These are phyloP conservation scores for Pararge aegeria DNA, from an alignment of 1,140 invertebrate genomes.

Conservation along the genomic window DNA sequence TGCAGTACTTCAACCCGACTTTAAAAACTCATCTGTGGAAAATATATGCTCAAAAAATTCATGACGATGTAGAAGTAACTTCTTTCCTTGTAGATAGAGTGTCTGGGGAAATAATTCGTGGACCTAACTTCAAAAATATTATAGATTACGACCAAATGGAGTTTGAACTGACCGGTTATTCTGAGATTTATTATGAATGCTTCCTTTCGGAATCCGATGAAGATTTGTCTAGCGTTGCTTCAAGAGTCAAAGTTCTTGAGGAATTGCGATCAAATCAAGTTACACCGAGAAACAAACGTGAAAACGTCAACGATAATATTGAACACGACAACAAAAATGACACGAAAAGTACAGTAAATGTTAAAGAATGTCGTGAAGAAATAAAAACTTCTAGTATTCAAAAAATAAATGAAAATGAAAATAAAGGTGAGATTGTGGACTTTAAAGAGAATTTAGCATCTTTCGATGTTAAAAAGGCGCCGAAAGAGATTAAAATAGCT, in stretches of 20 bases:
- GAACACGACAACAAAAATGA: constrained; percentile 12
- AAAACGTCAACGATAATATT: constrained; percentile 12
- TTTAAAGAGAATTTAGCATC: background rate
- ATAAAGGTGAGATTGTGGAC: no score
- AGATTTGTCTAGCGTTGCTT: constrained; percentile 57
- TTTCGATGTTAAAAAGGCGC: background rate
- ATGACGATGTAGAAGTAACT: constrained; percentile 45
- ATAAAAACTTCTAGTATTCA: background rate
- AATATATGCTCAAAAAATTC: constrained; percentile 52
- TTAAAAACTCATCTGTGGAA: constrained; percentile 55
- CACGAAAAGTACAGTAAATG: background rate
- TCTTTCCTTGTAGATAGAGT: constrained; percentile 58
- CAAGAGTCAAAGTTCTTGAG: constrained; percentile 60
- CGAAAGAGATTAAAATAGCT: background rate
- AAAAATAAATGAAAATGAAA: background rate
- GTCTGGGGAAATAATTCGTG: constrained; percentile 61
- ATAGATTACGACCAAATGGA: constrained; percentile 65
- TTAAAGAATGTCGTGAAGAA: background rate
- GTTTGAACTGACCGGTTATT: constrained; percentile 56
- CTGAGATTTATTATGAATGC: constrained; percentile 62
- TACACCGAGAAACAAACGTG: constrained; percentile 40
- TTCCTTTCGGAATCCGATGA: constrained; percentile 52
- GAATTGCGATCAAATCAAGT: constrained; percentile 48
- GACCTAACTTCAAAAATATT: constrained; percentile 58
- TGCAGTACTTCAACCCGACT: constrained; percentile 65